phyloP scores from a whole-genome alignment of 2,113 vertebrate species.

The Emydura subglobosa region DNA sequence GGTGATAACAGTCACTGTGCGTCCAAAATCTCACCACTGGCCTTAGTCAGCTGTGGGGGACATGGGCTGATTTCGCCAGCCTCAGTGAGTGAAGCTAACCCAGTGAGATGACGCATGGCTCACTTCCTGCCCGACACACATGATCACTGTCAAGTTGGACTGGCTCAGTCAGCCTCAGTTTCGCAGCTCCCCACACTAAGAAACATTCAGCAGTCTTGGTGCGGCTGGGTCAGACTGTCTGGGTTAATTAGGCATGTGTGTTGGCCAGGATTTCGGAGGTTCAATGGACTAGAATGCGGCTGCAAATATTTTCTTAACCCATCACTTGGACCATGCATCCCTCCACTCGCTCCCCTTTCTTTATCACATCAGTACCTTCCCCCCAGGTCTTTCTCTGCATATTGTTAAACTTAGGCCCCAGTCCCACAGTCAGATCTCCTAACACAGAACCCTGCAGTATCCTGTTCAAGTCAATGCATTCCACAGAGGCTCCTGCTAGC shows the following conservation, averaged over 20 bases:
- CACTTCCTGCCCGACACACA: neutral
- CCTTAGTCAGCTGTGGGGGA: neutral
- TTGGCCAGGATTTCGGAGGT: neutral
- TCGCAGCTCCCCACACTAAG: neutral
- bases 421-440: neutral
- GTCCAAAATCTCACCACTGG: neutral
- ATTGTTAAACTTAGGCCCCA: neutral
- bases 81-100: neutral
- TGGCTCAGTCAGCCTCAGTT: neutral
- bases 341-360: neutral
- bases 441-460: neutral
- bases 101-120: neutral
- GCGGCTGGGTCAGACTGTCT: neutral
- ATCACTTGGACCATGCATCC: neutral
- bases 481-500: neutral
- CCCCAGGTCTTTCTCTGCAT: rapidly evolving
- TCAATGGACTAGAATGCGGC: neutral
- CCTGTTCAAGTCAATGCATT: neutral
- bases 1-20: neutral
- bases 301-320: neutral
- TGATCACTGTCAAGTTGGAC: neutral
- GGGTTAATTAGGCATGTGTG: neutral
- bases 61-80: neutral
- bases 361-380: neutral
- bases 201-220: neutral